Conservation (phyloP, 2,888 invertebrate species). For the Mactromeris polynyma region DNA sequence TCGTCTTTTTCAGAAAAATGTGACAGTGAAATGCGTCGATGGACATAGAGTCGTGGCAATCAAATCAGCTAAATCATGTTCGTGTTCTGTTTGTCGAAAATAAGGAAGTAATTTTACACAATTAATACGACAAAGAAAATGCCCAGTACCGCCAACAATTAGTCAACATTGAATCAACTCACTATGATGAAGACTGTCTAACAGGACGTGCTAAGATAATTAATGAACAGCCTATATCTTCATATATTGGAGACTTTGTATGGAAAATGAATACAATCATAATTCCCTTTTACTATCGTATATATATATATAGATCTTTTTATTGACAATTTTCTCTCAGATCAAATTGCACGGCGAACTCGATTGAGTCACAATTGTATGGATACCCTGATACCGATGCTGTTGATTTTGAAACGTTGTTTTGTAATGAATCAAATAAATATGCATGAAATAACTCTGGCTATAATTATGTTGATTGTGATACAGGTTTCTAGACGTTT, state of each 20-base stretch:
- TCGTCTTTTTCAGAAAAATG: slow-evolving; percentile 90
- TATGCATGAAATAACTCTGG: background rate
- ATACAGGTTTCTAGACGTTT: no score
- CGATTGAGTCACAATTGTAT: background rate
- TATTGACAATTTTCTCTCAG: background rate
- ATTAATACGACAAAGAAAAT: background rate
- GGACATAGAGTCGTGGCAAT: slow-evolving; percentile 93
- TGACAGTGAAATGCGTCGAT: slow-evolving; percentile 92
- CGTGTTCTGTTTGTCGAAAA: slow-evolving; percentile 89
- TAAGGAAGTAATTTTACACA: slow-evolving; percentile 15
- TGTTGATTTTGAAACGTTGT: slow-evolving; percentile 15
- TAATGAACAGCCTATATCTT: background rate
- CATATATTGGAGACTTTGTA: background rate
- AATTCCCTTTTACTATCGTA: background rate
- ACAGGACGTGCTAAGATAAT: background rate
- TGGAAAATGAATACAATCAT: background rate
- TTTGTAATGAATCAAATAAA: background rate
- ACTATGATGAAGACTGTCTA: background rate
- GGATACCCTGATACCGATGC: background rate
- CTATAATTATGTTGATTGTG: no score
- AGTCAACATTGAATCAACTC: background rate
- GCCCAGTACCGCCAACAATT: background rate
- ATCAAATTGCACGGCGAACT: background rate
- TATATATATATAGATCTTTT: background rate
- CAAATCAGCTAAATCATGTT: slow-evolving; percentile 94